phyloP scores from a whole-genome alignment of 2,888 invertebrate species.

The Isotomurus palustris region DNA sequence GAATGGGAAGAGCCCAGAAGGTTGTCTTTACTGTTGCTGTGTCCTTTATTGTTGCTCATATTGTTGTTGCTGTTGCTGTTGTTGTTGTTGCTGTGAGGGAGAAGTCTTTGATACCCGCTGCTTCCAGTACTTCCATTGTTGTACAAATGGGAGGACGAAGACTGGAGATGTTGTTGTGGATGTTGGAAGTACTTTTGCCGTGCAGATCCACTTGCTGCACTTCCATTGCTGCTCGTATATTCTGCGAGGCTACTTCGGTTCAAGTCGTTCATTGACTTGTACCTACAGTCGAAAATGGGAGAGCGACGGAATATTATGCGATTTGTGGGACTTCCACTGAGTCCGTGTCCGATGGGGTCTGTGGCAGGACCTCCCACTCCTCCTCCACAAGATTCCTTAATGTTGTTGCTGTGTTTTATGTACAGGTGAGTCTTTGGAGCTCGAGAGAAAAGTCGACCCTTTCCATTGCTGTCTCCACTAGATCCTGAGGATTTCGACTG shows the following conservation, averaged over 20 bases:
- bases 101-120: constrained; percentile 26
- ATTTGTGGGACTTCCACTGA: constrained; percentile 40
- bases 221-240: constrained; percentile 14
- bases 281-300: constrained; percentile 43
- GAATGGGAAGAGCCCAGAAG: constrained; percentile 5
- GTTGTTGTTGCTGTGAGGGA: constrained; percentile 25
- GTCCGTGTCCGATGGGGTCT: constrained; percentile 26
- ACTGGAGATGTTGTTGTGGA: constrained; percentile 26
- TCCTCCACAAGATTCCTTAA: constrained; percentile 6
- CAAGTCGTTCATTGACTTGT: constrained; percentile 45
- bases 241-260: constrained; percentile 34
- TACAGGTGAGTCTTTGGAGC: constrained; percentile 34
- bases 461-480: constrained; percentile 20
- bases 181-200: constrained; percentile 10
- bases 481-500: constrained; percentile 18
- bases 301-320: constrained; percentile 41
- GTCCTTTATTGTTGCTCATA: not conserved
- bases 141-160: too few species aligned
- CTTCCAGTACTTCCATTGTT: too few species aligned
- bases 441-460: constrained; percentile 13
- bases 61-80: constrained; percentile 17
- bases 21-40: constrained; percentile 12
- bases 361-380: constrained; percentile 6
- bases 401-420: constrained; percentile 32
- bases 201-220: not conserved